Base-by-base conservation (phyloP, 2,888 invertebrate species). In the Cremastinae sp. region DNA sequence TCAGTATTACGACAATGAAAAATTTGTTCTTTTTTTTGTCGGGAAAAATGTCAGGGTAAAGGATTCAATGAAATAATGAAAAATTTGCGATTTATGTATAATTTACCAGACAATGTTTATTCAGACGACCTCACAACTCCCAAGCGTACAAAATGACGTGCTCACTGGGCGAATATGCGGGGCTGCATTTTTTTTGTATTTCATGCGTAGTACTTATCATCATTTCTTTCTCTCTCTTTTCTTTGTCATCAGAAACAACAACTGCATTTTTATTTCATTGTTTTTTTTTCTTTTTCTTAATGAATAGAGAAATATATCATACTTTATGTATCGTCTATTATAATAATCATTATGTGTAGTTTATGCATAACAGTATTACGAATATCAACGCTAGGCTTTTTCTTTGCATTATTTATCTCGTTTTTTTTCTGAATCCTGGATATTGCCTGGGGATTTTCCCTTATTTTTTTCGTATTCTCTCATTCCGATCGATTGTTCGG, bases 51-150 rank as follows among this genome's bases (percentile, higher is more conserved):
- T 66, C 12, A 47, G 71, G 56, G 47, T n/a, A 12, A 69, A 56
- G 51, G 64, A 66, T 53, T 14, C 28, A 22, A 51, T 16, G 43
- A 65, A 76, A 76, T 75, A 75, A 75, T 38, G 51, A 76, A 28
- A 76, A 62, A 38, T 59, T 59, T 38, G 4, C 18, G 47, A 91
- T 91, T 91, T 92, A 84, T 88, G 85, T 90, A 90, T 90, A 90
- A 91, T 91, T 91, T 90, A 91, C 91, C 91, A 91, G 91, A 91
- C 91, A 91, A 90, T 90, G 90, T 91, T 93, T 93, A 93, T 93
- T 93, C 93, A 92, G 93, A 93, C 93, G 93, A 93, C 93, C 93
- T 93, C 93, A 93, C 93, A 93, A 93, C 91, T 91, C 91, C 93
- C 93, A 93, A 93, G 93, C 94, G 92, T 92, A 92, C 93, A 93